A percentile compares a stretch with the other conserved stretches of the same genome.
Evolutionary conservation across 2,113 vertebrate genomes (phyloP).

Genomic region (Xiphophorus hellerii): DNA sequence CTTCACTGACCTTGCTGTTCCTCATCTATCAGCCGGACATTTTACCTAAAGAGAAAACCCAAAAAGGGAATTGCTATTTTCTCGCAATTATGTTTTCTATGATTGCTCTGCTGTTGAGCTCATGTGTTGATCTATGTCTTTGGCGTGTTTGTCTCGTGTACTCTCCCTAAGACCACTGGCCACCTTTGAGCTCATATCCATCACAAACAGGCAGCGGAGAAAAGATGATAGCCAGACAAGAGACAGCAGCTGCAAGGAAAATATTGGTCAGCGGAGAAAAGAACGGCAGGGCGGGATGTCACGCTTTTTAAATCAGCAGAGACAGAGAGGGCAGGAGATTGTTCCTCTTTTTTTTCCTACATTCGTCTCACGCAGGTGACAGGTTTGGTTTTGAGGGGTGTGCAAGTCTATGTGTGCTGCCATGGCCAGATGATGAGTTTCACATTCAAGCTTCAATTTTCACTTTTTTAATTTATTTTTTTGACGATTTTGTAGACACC

Average conservation of each 20-base stretch:
- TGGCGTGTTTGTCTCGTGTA: background rate
- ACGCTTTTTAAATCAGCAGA: constrained; percentile 34
- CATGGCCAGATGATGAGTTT: constrained; percentile 17
- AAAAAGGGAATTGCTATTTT: background rate
- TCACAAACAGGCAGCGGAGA: constrained; percentile 14
- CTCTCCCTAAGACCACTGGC: constrained; percentile 2
- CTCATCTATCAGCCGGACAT: background rate
- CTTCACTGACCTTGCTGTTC: background rate
- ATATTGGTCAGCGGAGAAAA: constrained; percentile 11
- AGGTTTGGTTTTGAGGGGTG: constrained; percentile 31
- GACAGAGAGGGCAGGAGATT: constrained; percentile 18
- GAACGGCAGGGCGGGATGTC: background rate
- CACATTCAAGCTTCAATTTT: constrained; percentile 1
- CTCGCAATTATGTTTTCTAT: background rate
- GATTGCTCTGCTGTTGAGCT: constrained; percentile 10
- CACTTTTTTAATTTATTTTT: background rate
- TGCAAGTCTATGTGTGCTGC: constrained; percentile 1
- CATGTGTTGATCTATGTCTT: background rate
- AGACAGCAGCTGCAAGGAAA: background rate
- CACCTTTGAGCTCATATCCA: constrained; percentile 31
- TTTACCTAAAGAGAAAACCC: background rate
- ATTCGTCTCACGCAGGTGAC: constrained; percentile 15
- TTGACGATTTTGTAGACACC: too few relatives aligned
- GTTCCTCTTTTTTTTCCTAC: background rate
- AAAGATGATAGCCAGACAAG: constrained; percentile 11